Conservation (phyloP, 1,140 invertebrate genomes). For the Eciton burchellii region DNA sequence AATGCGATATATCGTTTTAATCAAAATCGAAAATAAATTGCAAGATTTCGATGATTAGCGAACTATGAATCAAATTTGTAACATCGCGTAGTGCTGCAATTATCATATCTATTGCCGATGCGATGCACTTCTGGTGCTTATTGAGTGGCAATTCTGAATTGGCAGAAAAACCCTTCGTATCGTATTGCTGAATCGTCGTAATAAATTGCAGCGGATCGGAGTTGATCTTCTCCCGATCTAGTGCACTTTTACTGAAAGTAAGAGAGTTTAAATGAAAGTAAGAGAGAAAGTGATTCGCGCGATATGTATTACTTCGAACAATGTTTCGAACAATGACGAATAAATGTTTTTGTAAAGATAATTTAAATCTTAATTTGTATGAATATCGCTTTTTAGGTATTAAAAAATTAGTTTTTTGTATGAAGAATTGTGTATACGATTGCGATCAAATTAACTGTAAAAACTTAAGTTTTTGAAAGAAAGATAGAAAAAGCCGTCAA, state of each 20-base stretch:
- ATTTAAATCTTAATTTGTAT: no score
- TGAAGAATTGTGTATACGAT: no score
- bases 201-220: not conserved
- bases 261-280: conserved; percentile 33
- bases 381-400: no score
- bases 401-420: no score
- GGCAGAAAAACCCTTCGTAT: conserved; percentile 2
- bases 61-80: not conserved
- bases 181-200: not conserved
- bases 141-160: no score
- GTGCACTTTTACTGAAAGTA: conserved; percentile 40
- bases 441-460: no score
- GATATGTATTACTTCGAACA: not conserved
- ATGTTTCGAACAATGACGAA: not conserved
- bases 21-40: not conserved
- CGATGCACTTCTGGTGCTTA: not conserved
- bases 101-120: no score
- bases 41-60: not conserved
- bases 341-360: not conserved
- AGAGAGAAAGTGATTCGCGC: conserved; percentile 28
- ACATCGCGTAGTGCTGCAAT: no score
- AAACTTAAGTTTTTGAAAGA: no score
- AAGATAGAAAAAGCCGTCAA: no score
- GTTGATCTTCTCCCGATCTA: not conserved
- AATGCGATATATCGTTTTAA: not conserved